Evolutionary conservation across 1,140 invertebrate genomes (phyloP).

Genomic region (Augochlora pura): DNA sequence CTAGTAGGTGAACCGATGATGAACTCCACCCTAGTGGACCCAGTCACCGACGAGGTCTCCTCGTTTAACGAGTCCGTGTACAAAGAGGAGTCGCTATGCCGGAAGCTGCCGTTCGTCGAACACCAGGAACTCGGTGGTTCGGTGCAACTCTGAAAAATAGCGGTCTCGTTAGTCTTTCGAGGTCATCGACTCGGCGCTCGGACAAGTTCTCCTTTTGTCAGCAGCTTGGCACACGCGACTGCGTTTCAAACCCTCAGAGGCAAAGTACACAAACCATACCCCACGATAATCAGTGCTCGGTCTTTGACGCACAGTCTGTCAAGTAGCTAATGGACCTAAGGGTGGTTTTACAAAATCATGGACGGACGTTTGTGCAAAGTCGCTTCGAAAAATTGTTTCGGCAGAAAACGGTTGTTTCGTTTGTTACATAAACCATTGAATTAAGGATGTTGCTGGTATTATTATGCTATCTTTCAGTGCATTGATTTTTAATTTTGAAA

Average conservation of each 20-base stretch:
- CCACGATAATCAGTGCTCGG: constrained; percentile 30
- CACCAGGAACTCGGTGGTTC: constrained; percentile 80
- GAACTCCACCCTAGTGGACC: constrained; percentile 75
- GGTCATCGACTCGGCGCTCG: not conserved
- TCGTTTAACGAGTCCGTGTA: constrained; percentile 78
- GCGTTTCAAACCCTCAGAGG: constrained; percentile 17
- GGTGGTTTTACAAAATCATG: too few relatives aligned
- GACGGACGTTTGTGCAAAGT: too few relatives aligned
- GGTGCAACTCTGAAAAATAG: constrained; percentile 67
- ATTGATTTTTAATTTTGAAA: too few relatives aligned
- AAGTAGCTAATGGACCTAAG: too few relatives aligned
- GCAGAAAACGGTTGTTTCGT: too few relatives aligned
- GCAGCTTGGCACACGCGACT: not conserved
- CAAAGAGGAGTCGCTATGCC: constrained; percentile 73
- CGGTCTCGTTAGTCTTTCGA: not conserved
- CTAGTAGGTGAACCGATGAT: constrained; percentile 75
- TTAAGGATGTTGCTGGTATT: too few relatives aligned
- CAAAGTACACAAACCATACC: constrained; percentile 12
- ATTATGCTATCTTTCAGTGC: too few relatives aligned
- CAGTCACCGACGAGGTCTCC: constrained; percentile 70
- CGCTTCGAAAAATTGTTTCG: too few relatives aligned
- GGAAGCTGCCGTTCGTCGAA: constrained; percentile 66
- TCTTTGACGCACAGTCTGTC: not conserved
- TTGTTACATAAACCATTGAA: too few relatives aligned
- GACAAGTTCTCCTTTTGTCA: not conserved